A percentile compares a stretch with the other conserved stretches of the same genome.
phyloP scores from a whole-genome alignment of 2,888 invertebrate species.

The Phyto melanocephala region DNA sequence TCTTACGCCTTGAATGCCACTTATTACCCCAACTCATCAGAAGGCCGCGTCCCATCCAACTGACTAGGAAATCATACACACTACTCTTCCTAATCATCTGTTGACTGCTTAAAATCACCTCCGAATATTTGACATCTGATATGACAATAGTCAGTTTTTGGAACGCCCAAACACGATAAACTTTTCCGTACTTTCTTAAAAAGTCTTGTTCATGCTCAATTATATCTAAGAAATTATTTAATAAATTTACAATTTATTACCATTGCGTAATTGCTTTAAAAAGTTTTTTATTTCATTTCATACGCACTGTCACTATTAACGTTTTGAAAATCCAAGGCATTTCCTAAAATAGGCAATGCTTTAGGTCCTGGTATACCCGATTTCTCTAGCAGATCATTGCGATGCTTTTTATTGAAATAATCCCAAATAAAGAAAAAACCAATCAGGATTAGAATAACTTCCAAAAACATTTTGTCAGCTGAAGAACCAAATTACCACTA shows the following conservation, averaged over 20 bases:
- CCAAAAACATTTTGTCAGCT: conserved; percentile 18
- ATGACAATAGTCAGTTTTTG: conserved; percentile 69
- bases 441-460: background rate
- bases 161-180: conserved; percentile 68
- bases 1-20: conserved; percentile 85
- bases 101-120: conserved; percentile 70
- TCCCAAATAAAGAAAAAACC: background rate
- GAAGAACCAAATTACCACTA: background rate
- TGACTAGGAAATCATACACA: conserved; percentile 70
- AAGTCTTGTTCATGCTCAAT: background rate
- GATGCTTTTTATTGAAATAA: conserved; percentile 6
- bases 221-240: background rate
- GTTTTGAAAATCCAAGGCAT: conserved; percentile 35
- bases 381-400: background rate
- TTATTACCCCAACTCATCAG: conserved; percentile 75
- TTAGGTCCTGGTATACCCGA: conserved; percentile 26
- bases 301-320: conserved; percentile 41
- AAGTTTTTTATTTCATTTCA: background rate
- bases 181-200: conserved; percentile 68
- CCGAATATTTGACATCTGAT: conserved; percentile 70
- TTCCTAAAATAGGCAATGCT: conserved; percentile 16
- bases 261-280: no score
- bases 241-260: no score
- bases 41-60: conserved; percentile 75
- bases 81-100: conserved; percentile 72